phyloP scores from a whole-genome alignment of 2,888 invertebrate genomes.

The Bruchidius siliquastri region DNA sequence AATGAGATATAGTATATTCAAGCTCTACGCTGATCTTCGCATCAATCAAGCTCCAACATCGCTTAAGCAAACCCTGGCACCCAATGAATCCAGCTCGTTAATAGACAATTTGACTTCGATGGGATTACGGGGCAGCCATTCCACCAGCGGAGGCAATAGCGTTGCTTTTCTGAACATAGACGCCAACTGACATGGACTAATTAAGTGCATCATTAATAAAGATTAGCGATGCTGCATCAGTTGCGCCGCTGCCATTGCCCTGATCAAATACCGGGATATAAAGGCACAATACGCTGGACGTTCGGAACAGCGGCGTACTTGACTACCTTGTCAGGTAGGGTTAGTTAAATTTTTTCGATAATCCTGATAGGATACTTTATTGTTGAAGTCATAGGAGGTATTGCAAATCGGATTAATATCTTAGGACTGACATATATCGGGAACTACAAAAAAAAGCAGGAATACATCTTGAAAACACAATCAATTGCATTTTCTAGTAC shows the following conservation, averaged over 20 bases:
- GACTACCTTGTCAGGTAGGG: too few species aligned
- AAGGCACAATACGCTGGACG: background rate
- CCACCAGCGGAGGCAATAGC: background rate
- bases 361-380: too few species aligned
- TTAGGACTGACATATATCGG: too few species aligned
- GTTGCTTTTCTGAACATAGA: slow-evolving; percentile 29
- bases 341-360: too few species aligned
- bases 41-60: slow-evolving; percentile 28
- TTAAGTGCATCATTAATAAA: slow-evolving; percentile 41
- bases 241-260: slow-evolving; percentile 10
- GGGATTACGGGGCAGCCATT: slow-evolving; percentile 24
- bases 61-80: slow-evolving; percentile 24
- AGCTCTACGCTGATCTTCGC: slow-evolving; percentile 6
- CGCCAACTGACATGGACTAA: slow-evolving; percentile 35
- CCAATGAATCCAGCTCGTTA: slow-evolving; percentile 27
- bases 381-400: too few species aligned
- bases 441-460: too few species aligned
- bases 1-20: background rate
- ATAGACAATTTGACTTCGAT: slow-evolving; percentile 28
- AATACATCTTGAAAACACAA: too few species aligned
- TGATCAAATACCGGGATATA: slow-evolving; percentile 26
- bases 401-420: too few species aligned
- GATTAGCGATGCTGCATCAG: slow-evolving; percentile 35
- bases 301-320: background rate
- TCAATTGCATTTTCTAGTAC: too few species aligned